Percentiles rank a stretch among this genome's conserved stretches.
phyloP scores from a whole-genome alignment of 2,797 vertebrate genomes.

The Gorsachius magnificus region DNA sequence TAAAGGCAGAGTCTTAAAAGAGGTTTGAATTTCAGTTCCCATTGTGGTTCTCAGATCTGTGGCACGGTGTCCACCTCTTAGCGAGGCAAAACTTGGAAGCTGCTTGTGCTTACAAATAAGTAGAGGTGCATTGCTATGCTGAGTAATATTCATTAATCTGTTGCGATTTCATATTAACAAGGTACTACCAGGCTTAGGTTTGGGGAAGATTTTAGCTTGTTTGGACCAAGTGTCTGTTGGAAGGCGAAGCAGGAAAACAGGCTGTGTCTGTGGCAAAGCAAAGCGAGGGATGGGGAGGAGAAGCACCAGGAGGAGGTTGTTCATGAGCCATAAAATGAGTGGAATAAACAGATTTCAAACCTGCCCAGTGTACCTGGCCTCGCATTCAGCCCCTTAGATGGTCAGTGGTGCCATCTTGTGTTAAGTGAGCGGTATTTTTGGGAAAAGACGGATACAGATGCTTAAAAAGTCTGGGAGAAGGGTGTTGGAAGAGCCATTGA shows the following conservation, averaged over 20 bases:
- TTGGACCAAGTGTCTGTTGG: background rate
- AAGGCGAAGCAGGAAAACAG: background rate
- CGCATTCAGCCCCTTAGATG: background rate
- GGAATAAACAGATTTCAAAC: background rate
- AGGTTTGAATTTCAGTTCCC: background rate
- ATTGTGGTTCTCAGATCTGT: background rate
- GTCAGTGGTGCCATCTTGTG: conserved; percentile 55
- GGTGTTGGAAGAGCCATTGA: background rate
- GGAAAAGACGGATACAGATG: background rate
- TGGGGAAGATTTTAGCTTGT: background rate
- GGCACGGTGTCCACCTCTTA: background rate
- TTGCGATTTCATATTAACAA: background rate
- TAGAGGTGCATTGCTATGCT: background rate
- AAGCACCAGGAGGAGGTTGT: background rate
- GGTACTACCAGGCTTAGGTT: background rate
- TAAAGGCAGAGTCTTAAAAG: background rate
- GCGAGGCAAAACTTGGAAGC: background rate
- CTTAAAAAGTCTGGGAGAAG: background rate
- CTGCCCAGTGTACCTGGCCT: background rate
- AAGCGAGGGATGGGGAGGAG: background rate
- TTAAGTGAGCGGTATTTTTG: background rate
- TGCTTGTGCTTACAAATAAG: background rate
- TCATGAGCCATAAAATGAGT: background rate
- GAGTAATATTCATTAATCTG: background rate
- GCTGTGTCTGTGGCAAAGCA: background rate